Evolutionary conservation across 53 echinoderm and acorn worm species (phyloP), one percentile per base, ranked within the genome.

Genomic region (Echinometra lucunter): DNA sequence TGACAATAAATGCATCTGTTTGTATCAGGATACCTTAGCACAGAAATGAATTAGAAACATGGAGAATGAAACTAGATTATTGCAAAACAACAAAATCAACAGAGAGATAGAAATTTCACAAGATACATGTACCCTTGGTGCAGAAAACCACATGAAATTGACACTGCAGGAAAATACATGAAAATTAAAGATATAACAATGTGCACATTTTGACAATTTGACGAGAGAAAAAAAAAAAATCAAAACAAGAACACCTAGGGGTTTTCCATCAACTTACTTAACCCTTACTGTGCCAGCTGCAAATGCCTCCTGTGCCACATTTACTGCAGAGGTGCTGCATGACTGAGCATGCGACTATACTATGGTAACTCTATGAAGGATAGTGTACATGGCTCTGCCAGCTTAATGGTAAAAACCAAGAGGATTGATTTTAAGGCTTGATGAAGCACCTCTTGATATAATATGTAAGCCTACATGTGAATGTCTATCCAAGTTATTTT

Each of bases 61-160:
- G 34, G 13, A 69, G 69, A 69, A 15, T 32, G 69, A 69, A 10
- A 69, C 2, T 32, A 75, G 0, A 75, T 4, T 75, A 21, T 16
- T 38, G 6, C n/a, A n/a, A n/a, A n/a, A n/a, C n/a, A n/a, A n/a
- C n/a, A n/a, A n/a, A n/a, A n/a, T n/a, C n/a, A n/a, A n/a, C n/a
- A n/a, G n/a, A n/a, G n/a, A n/a, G n/a, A n/a, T 0, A 19, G 21
- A 75, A 4, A 40, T 37, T 75, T 5, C 78, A 40, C 19, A 69
- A 69, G 78, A 75, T 34, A n/a, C n/a, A n/a, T 53, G 53, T 53
- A 0, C 53, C 53, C 53, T 10, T 2, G 18, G 78, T 34, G 37
- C 37, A 75, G 78, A 42, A 75, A 42, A 40, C 78, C 78, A 75
- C 78, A 75, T 37, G 78, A 75, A 75, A 69, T 15, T 42, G 15